phyloP scores from a whole-genome alignment of 2,797 vertebrate species.

The Acanthiza pusilla region DNA sequence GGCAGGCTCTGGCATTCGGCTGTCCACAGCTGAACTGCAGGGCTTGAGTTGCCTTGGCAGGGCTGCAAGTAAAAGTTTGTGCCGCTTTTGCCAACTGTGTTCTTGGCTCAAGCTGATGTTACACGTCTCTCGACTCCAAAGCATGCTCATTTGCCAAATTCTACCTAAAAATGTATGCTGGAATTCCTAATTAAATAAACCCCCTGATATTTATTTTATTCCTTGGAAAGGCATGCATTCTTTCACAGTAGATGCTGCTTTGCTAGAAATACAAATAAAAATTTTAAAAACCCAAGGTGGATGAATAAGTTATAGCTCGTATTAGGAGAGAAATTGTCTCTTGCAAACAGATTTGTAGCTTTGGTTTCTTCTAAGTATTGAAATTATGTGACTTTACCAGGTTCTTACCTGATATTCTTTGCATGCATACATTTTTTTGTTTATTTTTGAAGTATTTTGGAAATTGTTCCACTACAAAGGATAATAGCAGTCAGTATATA shows the following conservation, averaged over 20 bases:
- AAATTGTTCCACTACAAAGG: not conserved
- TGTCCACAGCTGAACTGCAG: conserved; percentile 26
- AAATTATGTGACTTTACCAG: not conserved
- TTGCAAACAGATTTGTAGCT: not conserved
- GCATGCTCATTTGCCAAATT: conserved; percentile 16
- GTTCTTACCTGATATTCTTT: not conserved
- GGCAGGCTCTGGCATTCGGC: not conserved
- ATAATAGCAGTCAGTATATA: not conserved
- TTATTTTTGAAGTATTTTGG: conserved; percentile 17
- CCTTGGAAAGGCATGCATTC: not conserved
- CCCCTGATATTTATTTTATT: not conserved
- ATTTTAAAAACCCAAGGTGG: not conserved
- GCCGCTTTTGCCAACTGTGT: conserved; percentile 22
- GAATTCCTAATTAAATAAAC: conserved; percentile 53
- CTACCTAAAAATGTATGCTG: conserved; percentile 33
- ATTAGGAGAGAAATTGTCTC: not conserved
- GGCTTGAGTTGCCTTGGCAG: conserved; percentile 36
- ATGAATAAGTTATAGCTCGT: not conserved
- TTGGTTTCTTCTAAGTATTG: not conserved
- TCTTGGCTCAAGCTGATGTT: conserved; percentile 45
- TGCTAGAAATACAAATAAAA: not conserved
- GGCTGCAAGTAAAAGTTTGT: not conserved
- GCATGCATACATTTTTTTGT: not conserved
- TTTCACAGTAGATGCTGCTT: not conserved
- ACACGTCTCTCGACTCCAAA: conserved; percentile 8